Percentiles rank a stretch among this genome's conserved stretches.
Evolutionary conservation across 1,140 invertebrate species (phyloP).

Genomic region (Aradophagus sp.): DNA sequence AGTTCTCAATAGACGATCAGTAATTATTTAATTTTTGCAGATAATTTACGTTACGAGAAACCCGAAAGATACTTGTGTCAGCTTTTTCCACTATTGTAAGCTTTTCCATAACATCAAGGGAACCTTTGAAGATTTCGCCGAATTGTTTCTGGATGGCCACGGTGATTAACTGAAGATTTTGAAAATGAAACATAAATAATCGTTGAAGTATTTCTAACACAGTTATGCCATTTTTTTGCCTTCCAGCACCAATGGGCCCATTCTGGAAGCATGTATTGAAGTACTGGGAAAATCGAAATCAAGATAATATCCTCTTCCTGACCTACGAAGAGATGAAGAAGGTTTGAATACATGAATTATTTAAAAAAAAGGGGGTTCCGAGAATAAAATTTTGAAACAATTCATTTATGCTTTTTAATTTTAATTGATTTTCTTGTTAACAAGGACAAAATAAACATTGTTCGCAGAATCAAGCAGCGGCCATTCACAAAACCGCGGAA

Average conservation of each 20-base stretch:
- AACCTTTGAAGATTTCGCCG: conserved; percentile 87
- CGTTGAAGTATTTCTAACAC: conserved; percentile 4
- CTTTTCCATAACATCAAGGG: conserved; percentile 82
- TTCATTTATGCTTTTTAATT: too few relatives aligned
- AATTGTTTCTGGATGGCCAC: conserved; percentile 83
- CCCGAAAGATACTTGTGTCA: conserved; percentile 95
- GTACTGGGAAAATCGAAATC: conserved; percentile 83
- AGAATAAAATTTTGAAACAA: not conserved
- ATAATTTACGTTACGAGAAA: conserved; percentile 93
- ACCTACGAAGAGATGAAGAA: conserved; percentile 91
- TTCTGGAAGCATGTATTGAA: conserved; percentile 81
- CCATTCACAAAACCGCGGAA: conserved; percentile 80
- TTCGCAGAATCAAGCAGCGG: conserved; percentile 77
- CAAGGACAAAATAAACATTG: conserved; percentile 1
- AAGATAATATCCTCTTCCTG: conserved; percentile 86
- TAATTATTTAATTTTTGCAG: conserved; percentile 71
- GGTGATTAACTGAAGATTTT: conserved; percentile 63
- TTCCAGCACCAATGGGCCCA: conserved; percentile 78
- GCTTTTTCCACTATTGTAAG: conserved; percentile 90
- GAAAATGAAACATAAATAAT: conserved; percentile 7
- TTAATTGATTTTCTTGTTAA: too few relatives aligned
- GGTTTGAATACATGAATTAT: conserved; percentile 58
- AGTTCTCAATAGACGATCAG: too few relatives aligned
- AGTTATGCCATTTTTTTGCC: conserved; percentile 4
- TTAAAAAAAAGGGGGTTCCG: not conserved